Base-by-base conservation (phyloP, 2,888 invertebrate species). In the Rhaphigaster nebulosa region DNA sequence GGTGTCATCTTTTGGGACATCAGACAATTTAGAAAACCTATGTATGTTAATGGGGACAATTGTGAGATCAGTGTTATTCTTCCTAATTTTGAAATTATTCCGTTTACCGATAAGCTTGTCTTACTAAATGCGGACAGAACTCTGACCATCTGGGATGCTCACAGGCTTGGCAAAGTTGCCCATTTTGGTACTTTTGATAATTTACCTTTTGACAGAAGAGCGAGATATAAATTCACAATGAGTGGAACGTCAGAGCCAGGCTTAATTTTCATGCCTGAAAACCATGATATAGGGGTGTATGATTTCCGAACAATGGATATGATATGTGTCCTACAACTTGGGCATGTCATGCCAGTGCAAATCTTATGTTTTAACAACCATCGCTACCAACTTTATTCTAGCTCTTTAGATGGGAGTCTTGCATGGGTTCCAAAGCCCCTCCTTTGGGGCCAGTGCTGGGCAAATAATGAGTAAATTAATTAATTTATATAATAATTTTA, bases 351-450 rank as follows among this genome's bases (percentile, higher is more conserved):
- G 45, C 41, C 84, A 1, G n/a, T 45, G 0, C 41, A 84, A n/a
- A 13, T 15, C 0, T 5, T 45, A 20, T n/a, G 26, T 26, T 84
- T 45, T 45, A 84, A 45, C 6, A 41, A 84, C 5, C 10, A 84
- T 3, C 8, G n/a, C 0, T 20, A 26, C 34, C 84, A 45, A 5
- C 2, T 84, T n/a, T 84, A 5, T 45, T 45, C 84, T 0, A 84
- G 84, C 12, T 84, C 84, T 6, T 0, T 41, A 1, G 84, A 84
- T 84, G 84, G 84, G 1, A 84, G 34, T 45, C 23, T 45, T 45
- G 84, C n/a, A n/a, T 84, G 41, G 45, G 45, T 84, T 84, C 84
- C 84, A 20, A 70, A 70, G 34, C 34, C 70, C 18, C 70, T 70
- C 18, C 34, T 70, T 70, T 34, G 34, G 70, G 34, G 8, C 34